Base-by-base conservation (phyloP, 2,113 vertebrate species). In the Sorex araneus region DNA sequence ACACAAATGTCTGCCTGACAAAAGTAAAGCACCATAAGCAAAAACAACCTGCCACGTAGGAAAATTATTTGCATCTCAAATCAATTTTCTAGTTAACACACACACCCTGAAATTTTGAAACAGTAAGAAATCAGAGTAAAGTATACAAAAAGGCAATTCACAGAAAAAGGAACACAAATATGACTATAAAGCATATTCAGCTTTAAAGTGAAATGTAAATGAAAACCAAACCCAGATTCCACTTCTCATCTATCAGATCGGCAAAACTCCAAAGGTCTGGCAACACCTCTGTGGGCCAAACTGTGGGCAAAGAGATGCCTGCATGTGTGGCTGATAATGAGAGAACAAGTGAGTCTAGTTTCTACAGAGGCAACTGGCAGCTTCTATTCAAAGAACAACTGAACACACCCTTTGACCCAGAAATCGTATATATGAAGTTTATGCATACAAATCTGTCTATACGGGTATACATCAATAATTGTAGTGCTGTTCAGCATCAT, bases 181-280 rank as follows among this genome's bases (percentile, higher is more conserved):
- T 12, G 45, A 73, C 36, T 70, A 23, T 43, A 69, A 64, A 70
- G 80, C 18, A 73, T 8, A 60, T 36, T 91, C 32, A 57, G 32
- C n/a, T 3, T 71, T 50, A 54, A 50, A 78, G 74, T 54, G 76
- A 87, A 90, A 86, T 32, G n/a, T 8, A 78, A 91, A 89, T 73
- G 25, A 70, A 66, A 87, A 87, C 36, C 47, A 73, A 67, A 77
- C 79, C 78, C 80, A 77, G 73, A 74, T 32, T 15, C 34, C 32
- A 40, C 32, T 36, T 64, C 32, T 85, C 3, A 28, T 32, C 63
- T 69, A 23, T 63, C 21, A 54, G 64, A 77, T 27, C 0, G 11
- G 45, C 67, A 76, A 66, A 80, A 75, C 45, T 3, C 43, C 69
- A 3, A n/a, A 74, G 18, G 27, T 76, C 6, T 60, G 54, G 11